Conservation (phyloP, 2,797 vertebrate genomes). For the Leptoclinus maculatus region DNA sequence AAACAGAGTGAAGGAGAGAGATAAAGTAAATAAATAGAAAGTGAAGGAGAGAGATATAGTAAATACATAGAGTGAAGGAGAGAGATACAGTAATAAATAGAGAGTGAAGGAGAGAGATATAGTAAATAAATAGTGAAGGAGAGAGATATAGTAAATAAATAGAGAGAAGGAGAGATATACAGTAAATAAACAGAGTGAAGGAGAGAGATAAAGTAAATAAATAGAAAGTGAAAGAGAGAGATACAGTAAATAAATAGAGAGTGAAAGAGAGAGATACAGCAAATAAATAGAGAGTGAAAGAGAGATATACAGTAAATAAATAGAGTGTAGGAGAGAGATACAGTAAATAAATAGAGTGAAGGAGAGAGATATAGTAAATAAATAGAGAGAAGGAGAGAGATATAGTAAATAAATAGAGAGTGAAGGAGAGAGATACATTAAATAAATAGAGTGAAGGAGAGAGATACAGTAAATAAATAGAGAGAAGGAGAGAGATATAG, state of each 20-base stretch:
- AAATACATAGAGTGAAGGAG: no score
- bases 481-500: no score
- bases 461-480: background rate
- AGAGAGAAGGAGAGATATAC: background rate
- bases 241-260: background rate
- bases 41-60: no score
- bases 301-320: background rate
- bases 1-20: no score
- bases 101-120: background rate
- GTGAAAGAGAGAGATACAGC: background rate
- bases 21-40: no score
- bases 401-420: no score
- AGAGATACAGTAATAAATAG: no score
- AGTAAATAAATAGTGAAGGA: background rate
- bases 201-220: no score
- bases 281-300: slow-evolving; percentile 3
- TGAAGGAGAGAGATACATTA: background rate
- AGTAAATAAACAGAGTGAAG: no score
- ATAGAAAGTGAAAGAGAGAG: no score
- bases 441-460: background rate
- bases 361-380: no score
- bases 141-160: no score
- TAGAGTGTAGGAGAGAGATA: background rate
- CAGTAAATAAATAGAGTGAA: background rate
- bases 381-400: background rate